These are phyloP conservation scores for Eilema sororculum DNA, from an alignment of 2,888 invertebrate species.

Conservation along the genomic window DNA sequence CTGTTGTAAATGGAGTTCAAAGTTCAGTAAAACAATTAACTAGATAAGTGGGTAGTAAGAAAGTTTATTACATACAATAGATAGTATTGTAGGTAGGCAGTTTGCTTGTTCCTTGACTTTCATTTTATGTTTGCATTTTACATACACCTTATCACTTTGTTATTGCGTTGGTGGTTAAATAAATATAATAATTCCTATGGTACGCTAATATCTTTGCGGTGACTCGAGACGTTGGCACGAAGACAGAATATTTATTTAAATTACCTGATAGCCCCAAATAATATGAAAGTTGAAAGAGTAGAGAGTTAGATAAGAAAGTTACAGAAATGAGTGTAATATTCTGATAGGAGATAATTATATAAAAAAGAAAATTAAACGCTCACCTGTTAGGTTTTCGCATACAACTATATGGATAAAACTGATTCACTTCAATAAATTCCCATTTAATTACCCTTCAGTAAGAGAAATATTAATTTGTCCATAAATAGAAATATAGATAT, in stretches of 20 bases:
- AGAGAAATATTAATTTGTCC: neutral
- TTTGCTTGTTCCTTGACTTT: neutral
- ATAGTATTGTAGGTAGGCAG: neutral
- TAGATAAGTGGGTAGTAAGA: neutral
- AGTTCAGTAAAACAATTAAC: too few species aligned
- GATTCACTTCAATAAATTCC: neutral
- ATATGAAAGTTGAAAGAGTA: neutral
- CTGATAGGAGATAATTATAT: too few species aligned
- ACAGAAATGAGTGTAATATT: neutral
- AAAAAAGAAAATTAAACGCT: neutral
- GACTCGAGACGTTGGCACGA: neutral
- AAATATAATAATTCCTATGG: neutral
- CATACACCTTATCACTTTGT: neutral
- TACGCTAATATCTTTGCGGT: neutral
- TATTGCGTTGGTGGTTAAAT: neutral
- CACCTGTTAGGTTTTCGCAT: constrained; percentile 1
- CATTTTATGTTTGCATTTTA: neutral
- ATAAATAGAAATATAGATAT: neutral
- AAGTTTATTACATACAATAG: neutral
- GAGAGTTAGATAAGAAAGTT: too few species aligned
- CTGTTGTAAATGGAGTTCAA: too few species aligned
- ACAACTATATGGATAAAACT: neutral
- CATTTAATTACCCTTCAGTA: neutral
- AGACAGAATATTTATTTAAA: too few species aligned
- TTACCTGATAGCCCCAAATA: too few species aligned